Conservation (phyloP, 2,113 vertebrate genomes). For the Reinhardtius hippoglossoides region DNA sequence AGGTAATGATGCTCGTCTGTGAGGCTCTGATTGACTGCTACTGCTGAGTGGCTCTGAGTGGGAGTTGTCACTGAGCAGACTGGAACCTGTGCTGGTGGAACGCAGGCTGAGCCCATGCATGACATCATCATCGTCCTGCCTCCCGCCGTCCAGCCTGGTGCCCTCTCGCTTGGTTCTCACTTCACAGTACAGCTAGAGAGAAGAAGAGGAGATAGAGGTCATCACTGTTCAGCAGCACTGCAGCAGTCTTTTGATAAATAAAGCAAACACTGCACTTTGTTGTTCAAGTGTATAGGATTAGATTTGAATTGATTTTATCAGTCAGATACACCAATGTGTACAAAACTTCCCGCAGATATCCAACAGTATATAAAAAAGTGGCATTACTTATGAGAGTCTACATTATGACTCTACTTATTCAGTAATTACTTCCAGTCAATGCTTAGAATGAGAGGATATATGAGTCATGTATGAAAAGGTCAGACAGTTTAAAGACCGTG, state of each 20-base stretch:
- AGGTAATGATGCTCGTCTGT: slow-evolving; percentile 39
- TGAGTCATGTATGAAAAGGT: background rate
- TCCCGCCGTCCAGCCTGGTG: slow-evolving; percentile 65
- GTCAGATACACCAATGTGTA: no score
- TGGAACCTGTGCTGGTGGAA: slow-evolving; percentile 77
- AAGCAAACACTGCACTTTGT: background rate
- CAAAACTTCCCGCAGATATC: no score
- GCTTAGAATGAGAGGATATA: background rate
- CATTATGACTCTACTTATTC: background rate
- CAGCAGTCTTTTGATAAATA: background rate
- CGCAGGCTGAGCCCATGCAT: slow-evolving; percentile 75
- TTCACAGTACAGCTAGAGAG: slow-evolving; percentile 90
- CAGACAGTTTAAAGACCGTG: background rate
- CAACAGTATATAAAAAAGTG: no score
- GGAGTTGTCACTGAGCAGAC: slow-evolving; percentile 70
- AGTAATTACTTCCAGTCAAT: background rate
- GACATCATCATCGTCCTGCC: slow-evolving; percentile 51
- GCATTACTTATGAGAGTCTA: background rate
- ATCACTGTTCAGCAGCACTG: background rate
- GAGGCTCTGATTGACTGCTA: slow-evolving; percentile 69
- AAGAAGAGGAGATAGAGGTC: slow-evolving; percentile 3
- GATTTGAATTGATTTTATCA: background rate
- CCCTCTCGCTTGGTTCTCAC: slow-evolving; percentile 88
- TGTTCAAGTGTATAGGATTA: background rate
- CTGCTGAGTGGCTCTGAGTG: slow-evolving; percentile 69